Evolutionary conservation across 2,888 invertebrate genomes (phyloP), one percentile per base, ranked within the genome.

Genomic region (Phortica magna): DNA sequence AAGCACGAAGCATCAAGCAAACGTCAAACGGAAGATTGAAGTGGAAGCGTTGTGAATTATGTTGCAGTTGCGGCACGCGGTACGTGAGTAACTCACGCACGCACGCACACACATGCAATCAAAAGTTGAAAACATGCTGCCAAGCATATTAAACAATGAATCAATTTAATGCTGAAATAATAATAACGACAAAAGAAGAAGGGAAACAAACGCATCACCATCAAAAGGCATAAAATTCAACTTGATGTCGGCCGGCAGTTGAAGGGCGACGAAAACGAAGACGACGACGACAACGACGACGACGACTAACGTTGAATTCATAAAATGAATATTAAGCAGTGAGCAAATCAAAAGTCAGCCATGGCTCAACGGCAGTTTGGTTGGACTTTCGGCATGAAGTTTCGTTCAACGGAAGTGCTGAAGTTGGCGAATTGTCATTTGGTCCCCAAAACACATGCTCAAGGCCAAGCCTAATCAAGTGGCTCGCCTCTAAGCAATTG

Each of bases 101-200:
- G 22, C 3, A 61, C 10, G 22, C 31, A 61, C 9, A 22, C 61
- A 22, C 61, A 17, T 9, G 10, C 61, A 61, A 43, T 48, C 39
- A 72, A 10, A 14, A 67, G 53, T 2, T 53, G 55, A 64, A 65
- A 70, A 83, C 78, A 79, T 81, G 83, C 82, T 83, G 85, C 83
- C 83, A 55, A 84, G 88, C 85, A 88, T 88, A 88, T 85, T 89
- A 89, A 88, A 88, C 87, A 89, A 88, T 87, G 87, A 87, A 88
- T 89, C 85, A 89, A 88, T 88, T 85, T 86, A 82, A 86, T 82
- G 81, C 82, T 76, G 12, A 39, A 71, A 55, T 19, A 72, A 71
- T 41, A 76, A 71, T 17, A 65, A 55, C 39, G 41, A 70, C 43
- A 76, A 71, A 64, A 68, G 19, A 64, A 64, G 19, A 17, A 64